Conservation (phyloP, 1,140 invertebrate species). For the Mamestra configurata region DNA sequence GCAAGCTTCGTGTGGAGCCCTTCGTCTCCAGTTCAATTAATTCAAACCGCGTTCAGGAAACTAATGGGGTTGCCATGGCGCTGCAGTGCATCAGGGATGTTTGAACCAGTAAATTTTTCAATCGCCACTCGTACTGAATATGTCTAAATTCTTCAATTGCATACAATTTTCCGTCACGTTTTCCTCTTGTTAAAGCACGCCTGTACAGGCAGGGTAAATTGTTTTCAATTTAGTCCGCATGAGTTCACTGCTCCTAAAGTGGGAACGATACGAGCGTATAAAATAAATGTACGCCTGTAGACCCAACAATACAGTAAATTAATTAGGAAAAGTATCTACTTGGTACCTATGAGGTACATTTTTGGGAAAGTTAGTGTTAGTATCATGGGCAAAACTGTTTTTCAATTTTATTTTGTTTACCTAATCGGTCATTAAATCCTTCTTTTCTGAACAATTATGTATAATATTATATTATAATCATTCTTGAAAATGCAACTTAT, state of each 20-base stretch:
- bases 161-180: slow-evolving; percentile 31
- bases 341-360: background rate
- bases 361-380: too few relatives aligned
- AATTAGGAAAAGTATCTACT: slow-evolving; percentile 9
- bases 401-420: too few relatives aligned
- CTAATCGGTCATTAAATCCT: too few relatives aligned
- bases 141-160: slow-evolving; percentile 4
- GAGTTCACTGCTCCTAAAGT: slow-evolving; percentile 22
- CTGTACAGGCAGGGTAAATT: slow-evolving; percentile 28
- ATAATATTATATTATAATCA: too few relatives aligned
- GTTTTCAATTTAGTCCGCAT: slow-evolving; percentile 19
- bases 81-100: too few relatives aligned
- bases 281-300: background rate
- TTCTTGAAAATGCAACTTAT: too few relatives aligned
- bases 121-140: background rate
- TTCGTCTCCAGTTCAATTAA: too few relatives aligned
- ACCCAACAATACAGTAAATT: background rate
- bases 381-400: too few relatives aligned
- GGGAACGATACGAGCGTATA: background rate
- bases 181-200: slow-evolving; percentile 28
- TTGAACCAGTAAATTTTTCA: background rate
- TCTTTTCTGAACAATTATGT: too few relatives aligned
- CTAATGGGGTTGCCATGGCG: too few relatives aligned
- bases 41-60: too few relatives aligned
- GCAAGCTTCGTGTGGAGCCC: too few relatives aligned